Conservation (phyloP, 2,797 vertebrate species). For the Pseudochirops corinnae region DNA sequence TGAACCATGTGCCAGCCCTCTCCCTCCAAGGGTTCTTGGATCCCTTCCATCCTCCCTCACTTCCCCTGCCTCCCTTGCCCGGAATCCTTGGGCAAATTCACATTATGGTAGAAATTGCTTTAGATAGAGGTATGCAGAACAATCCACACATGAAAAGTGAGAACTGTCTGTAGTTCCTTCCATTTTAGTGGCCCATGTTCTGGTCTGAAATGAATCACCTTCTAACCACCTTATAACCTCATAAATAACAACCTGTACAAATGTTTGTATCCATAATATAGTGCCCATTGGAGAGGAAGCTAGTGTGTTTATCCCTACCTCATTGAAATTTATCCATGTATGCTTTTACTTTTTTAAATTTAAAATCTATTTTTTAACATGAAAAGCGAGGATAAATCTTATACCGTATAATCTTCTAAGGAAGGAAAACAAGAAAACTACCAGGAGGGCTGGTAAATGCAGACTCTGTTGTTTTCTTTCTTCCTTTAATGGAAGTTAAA, state of each 20-base stretch:
- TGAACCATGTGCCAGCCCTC: neutral
- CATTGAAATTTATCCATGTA: neutral
- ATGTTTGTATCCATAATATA: neutral
- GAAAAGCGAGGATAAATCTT: neutral
- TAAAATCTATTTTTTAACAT: neutral
- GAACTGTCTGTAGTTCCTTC: neutral
- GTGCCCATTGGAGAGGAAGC: neutral
- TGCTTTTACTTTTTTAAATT: neutral
- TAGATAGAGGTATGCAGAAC: neutral
- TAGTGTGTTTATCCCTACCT: neutral
- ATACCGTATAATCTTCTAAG: neutral
- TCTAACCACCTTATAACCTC: neutral
- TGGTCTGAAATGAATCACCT: neutral
- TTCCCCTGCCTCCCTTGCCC: neutral
- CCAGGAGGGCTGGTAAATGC: neutral
- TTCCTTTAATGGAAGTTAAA: neutral
- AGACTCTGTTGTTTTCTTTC: neutral
- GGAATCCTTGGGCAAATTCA: neutral
- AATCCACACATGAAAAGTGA: neutral
- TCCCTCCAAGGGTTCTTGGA: neutral
- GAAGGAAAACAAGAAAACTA: neutral
- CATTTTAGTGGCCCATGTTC: neutral
- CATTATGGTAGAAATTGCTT: neutral
- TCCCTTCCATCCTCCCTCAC: accelerated
- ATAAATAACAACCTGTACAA: neutral